Evolutionary conservation across 2,888 invertebrate genomes (phyloP).

Genomic region (Drosophila affinis): DNA sequence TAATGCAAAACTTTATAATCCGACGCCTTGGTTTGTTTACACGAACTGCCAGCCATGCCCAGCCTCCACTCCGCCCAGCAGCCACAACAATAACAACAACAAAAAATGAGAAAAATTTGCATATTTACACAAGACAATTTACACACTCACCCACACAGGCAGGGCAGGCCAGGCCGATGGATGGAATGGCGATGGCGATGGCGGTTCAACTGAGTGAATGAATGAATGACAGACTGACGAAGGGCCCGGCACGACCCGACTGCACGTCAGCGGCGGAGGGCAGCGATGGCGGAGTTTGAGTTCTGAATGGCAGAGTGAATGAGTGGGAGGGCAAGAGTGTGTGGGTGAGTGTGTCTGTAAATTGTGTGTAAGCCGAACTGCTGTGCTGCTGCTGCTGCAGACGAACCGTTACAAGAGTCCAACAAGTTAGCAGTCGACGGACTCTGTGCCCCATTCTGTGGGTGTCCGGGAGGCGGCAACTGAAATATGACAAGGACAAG

Average conservation of each 20-base stretch:
- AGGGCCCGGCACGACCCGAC: constrained; percentile 31
- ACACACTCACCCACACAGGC: constrained; percentile 61
- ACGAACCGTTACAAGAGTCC: constrained; percentile 61
- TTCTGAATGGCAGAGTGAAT: background rate
- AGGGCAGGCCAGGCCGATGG: constrained; percentile 39
- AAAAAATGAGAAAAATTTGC: constrained; percentile 49
- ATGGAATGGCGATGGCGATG: background rate
- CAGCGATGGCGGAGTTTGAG: background rate
- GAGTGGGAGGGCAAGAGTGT: no score
- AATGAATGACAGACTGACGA: background rate
- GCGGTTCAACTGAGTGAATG: constrained; percentile 30
- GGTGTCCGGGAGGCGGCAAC: background rate
- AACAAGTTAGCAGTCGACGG: constrained; percentile 65
- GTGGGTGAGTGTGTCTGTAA: constrained; percentile 54
- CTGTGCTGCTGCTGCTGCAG: constrained; percentile 38
- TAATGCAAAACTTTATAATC: constrained; percentile 69
- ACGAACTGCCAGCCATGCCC: constrained; percentile 50
- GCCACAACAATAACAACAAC: constrained; percentile 41
- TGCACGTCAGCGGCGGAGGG: background rate
- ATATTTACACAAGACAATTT: constrained; percentile 74
- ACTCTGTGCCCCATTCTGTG: constrained; percentile 10
- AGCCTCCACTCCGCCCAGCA: constrained; percentile 12
- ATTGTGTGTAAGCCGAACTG: constrained; percentile 76
- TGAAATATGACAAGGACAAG: constrained; percentile 59
- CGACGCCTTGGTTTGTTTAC: constrained; percentile 75